Evolutionary conservation across 2,888 invertebrate species (phyloP).

Genomic region (Nemotelus nigrinus): DNA sequence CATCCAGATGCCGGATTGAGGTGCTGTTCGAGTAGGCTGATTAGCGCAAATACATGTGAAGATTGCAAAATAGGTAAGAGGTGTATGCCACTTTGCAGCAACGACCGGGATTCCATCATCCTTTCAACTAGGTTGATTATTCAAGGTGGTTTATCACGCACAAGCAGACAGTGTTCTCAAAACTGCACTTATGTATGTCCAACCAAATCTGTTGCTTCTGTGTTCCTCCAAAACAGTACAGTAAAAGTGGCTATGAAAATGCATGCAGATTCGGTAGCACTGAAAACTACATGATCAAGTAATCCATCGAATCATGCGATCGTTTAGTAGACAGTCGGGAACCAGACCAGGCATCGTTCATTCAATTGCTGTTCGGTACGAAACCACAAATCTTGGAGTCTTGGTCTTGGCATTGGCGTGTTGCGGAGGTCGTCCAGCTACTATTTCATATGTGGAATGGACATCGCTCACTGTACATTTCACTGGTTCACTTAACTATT

Average conservation of each 20-base stretch:
- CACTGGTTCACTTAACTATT: background rate
- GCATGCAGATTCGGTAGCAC: background rate
- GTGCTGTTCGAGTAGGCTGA: background rate
- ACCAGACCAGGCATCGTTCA: conserved; percentile 19
- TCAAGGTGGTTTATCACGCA: too few relatives aligned
- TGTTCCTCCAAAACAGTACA: too few relatives aligned
- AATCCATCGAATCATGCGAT: too few relatives aligned
- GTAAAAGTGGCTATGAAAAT: too few relatives aligned
- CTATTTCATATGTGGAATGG: background rate
- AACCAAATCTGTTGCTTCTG: too few relatives aligned
- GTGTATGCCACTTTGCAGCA: too few relatives aligned
- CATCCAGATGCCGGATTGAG: background rate
- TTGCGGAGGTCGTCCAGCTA: background rate
- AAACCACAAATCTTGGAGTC: background rate
- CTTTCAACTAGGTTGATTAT: too few relatives aligned
- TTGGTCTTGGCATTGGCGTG: conserved; percentile 29
- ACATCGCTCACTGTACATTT: too few relatives aligned
- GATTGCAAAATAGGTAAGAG: too few relatives aligned
- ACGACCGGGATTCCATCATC: too few relatives aligned
- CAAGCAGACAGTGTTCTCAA: too few relatives aligned
- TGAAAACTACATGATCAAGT: background rate
- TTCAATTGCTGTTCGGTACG: background rate
- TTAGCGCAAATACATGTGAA: background rate
- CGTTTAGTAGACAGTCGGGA: conserved; percentile 33
- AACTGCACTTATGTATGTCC: too few relatives aligned